A percentile compares a stretch with the other conserved stretches of the same genome.
Evolutionary conservation across 2,888 invertebrate genomes (phyloP).

Genomic region (Macrostomum cliftonense): DNA sequence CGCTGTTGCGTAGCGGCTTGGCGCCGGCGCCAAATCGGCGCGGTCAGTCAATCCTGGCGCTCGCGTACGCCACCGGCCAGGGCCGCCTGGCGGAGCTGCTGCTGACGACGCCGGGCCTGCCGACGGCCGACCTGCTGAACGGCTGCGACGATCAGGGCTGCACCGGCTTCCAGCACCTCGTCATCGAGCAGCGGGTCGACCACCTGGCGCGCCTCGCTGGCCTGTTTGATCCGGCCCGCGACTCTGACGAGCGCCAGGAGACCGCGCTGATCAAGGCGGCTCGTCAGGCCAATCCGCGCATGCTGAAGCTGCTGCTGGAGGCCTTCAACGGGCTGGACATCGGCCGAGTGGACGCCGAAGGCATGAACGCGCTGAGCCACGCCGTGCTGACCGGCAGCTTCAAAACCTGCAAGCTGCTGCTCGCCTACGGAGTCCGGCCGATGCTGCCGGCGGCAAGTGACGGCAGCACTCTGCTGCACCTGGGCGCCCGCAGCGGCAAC

Average conservation of each 20-base stretch:
- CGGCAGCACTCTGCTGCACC: no score
- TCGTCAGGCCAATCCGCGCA: background rate
- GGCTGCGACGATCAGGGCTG: background rate
- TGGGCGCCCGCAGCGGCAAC: no score
- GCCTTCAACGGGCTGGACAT: background rate
- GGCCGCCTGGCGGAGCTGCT: background rate
- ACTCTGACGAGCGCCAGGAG: background rate
- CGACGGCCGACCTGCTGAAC: background rate
- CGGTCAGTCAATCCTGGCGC: background rate
- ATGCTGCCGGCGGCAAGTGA: no score
- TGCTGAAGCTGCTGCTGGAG: background rate
- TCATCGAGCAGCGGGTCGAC: background rate
- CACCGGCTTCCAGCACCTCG: background rate
- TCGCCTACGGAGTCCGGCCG: background rate
- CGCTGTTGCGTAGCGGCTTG: background rate
- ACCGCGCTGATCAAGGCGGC: background rate
- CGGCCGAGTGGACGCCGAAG: background rate
- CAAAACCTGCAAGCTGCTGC: background rate
- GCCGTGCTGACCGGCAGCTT: background rate
- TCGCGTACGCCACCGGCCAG: background rate
- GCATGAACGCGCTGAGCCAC: background rate
- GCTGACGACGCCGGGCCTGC: background rate
- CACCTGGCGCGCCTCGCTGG: background rate
- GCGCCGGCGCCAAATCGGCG: background rate
- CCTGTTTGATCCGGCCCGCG: background rate